Evolutionary conservation across 2,113 vertebrate genomes (phyloP).

Genomic region (western clawed frog (Xenopus tropicalis)): DNA sequence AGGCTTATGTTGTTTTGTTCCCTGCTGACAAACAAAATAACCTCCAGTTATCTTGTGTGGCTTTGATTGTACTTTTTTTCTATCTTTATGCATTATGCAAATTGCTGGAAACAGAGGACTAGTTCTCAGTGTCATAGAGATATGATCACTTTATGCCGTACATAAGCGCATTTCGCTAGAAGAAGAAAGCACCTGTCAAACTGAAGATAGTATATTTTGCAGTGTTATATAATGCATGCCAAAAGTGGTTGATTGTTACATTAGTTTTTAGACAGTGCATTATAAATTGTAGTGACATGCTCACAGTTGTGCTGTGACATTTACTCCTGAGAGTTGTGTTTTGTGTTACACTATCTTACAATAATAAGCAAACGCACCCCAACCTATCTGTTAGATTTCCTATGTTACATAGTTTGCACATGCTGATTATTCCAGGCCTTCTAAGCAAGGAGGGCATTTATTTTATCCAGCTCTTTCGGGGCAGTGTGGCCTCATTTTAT

Average conservation of each 20-base stretch:
- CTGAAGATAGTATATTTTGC: slow-evolving; percentile 22
- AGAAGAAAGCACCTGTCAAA: slow-evolving; percentile 41
- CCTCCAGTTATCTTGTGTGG: slow-evolving; percentile 20
- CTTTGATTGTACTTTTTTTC: slow-evolving; percentile 15
- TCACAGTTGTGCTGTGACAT: background rate
- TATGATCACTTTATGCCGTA: slow-evolving; percentile 31
- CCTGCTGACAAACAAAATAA: slow-evolving; percentile 43
- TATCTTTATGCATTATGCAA: slow-evolving; percentile 44
- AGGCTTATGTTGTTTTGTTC: slow-evolving; percentile 46
- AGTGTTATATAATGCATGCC: slow-evolving; percentile 22
- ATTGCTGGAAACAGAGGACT: slow-evolving; percentile 34
- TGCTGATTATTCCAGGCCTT: too few relatives aligned
- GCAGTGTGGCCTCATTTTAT: too few relatives aligned
- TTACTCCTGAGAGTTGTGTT: too few relatives aligned
- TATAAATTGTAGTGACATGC: slow-evolving; percentile 30
- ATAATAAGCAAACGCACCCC: background rate
- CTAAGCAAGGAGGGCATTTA: too few relatives aligned
- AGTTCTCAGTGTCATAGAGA: slow-evolving; percentile 33
- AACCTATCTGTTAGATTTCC: too few relatives aligned
- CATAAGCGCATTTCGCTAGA: slow-evolving; percentile 5
- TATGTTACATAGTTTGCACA: too few relatives aligned
- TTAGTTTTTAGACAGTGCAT: slow-evolving; percentile 31
- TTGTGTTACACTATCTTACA: slow-evolving; percentile 9
- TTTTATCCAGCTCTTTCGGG: too few relatives aligned
- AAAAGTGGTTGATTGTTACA: slow-evolving; percentile 18